Evolutionary conservation across 2,797 vertebrate genomes (phyloP), one percentile per base, ranked within the genome.

Genomic region (Gambusia yucatana): DNA sequence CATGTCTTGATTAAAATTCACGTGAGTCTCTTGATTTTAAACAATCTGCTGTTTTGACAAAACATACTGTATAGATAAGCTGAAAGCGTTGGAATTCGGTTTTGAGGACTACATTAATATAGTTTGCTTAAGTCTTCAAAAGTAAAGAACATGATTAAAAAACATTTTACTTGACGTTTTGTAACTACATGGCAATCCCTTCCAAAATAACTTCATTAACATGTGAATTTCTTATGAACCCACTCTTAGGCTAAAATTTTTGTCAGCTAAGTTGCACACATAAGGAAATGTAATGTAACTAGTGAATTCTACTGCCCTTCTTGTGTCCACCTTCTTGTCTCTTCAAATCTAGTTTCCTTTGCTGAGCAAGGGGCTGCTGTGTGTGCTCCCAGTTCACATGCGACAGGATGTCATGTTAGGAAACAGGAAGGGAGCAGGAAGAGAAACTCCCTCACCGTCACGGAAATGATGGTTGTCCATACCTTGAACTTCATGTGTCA

Each of bases 401-500:
- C 17, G 47, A 77, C n/a, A 65, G 80, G 82, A 77, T 59, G 73
- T 36, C n/a, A 41, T 30, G 81, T 77, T 72, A 72, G 77, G 75
- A 82, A 89, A 82, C 84, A 82, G 88, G 86, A 86, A 81, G 82
- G 30, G 72, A 81, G 77, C 46, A 79, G 88, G 88, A 91, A 88
- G 85, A 81, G 87, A 57, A 86, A 86, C 76, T 86, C 78, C 73
- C 28, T 39, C 33, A 69, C 69, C 39, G 43, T 63, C 69, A 77
- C 78, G 89, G 92, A 91, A 88, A 73, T 48, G 82, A 84, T 78
- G 85, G 9, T 47, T 47, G 79, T 44, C 77, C 0, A 1, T 82
- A 86, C 94, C 92, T 92, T 94, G 93, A 94, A 93, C 93, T 79
- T 80, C 3, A 30, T 44, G 20, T 79, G 75, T 82, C 87, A 78